phyloP scores from a whole-genome alignment of 2,797 vertebrate genomes.

The Eulemur rubriventer region DNA sequence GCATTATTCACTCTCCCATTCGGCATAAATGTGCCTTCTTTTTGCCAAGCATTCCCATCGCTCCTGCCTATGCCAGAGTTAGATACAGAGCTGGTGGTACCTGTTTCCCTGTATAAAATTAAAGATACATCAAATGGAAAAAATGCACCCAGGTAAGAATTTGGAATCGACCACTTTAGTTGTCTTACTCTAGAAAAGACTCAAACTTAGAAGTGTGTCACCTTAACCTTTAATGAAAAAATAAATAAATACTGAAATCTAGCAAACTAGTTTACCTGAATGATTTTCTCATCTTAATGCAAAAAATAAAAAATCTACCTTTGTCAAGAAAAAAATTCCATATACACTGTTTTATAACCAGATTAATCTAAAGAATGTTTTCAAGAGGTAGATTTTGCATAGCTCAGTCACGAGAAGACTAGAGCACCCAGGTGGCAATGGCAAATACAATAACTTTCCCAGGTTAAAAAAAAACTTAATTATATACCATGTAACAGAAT shows the following conservation, averaged over 20 bases:
- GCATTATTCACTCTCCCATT: constrained; percentile 24
- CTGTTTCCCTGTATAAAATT: not conserved
- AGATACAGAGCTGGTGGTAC: not conserved
- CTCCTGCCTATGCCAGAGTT: not conserved
- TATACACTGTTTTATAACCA: not conserved
- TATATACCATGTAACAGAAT: not conserved
- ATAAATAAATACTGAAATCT: not conserved
- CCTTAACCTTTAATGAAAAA: not conserved
- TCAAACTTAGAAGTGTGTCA: not conserved
- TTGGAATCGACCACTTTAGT: not conserved
- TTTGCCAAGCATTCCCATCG: constrained; percentile 27
- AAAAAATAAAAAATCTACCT: not conserved
- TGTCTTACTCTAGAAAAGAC: constrained; percentile 26
- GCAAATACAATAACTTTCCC: not conserved
- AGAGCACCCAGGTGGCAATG: not conserved
- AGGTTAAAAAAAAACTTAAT: not conserved
- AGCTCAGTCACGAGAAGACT: not conserved
- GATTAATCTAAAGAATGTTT: constrained; percentile 30
- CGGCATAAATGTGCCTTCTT: not conserved
- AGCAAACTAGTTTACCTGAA: not conserved
- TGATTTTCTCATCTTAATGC: not conserved
- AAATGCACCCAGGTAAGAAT: constrained; percentile 14
- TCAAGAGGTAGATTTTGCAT: not conserved
- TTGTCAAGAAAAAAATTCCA: not conserved
- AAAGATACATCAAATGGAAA: constrained; percentile 36